These are phyloP conservation scores for Elegia similella DNA, from an alignment of 2,888 invertebrate species.

Conservation along the genomic window DNA sequence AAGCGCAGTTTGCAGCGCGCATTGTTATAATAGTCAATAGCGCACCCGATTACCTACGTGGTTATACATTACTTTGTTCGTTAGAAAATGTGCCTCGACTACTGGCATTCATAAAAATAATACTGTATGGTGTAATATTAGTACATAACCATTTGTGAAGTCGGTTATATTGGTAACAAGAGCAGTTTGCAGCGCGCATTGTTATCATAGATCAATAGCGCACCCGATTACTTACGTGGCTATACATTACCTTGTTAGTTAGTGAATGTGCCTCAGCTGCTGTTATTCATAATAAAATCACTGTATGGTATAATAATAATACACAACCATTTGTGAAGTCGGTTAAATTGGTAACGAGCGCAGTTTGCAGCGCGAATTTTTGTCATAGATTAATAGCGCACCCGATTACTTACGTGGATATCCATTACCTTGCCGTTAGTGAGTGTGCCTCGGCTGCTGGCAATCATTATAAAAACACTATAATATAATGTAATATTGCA, in stretches of 20 bases:
- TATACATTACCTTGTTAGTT: constrained; percentile 2
- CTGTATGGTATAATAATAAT: no score
- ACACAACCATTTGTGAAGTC: no score
- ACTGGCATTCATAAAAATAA: no score
- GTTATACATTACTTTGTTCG: no score
- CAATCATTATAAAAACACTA: no score
- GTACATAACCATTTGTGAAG: background rate
- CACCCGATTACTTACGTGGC: constrained; percentile 61
- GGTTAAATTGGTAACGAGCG: constrained; percentile 12
- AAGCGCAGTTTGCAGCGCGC: constrained; percentile 43
- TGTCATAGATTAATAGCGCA: constrained; percentile 68
- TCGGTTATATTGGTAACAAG: constrained; percentile 27
- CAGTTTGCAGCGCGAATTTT: constrained; percentile 47
- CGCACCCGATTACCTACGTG: constrained; percentile 63
- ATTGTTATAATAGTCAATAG: constrained; percentile 65
- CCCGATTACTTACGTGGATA: constrained; percentile 58
- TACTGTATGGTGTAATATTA: no score
- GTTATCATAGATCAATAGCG: constrained; percentile 67
- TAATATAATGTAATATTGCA: no score
- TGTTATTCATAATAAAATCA: no score
- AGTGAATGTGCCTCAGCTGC: background rate
- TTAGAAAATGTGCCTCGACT: no score
- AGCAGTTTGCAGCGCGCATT: constrained; percentile 47
- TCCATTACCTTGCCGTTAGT: background rate
- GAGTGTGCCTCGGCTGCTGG: background rate